phyloP scores from a whole-genome alignment of 2,797 vertebrate species.

The Leucoraja ocellata region DNA sequence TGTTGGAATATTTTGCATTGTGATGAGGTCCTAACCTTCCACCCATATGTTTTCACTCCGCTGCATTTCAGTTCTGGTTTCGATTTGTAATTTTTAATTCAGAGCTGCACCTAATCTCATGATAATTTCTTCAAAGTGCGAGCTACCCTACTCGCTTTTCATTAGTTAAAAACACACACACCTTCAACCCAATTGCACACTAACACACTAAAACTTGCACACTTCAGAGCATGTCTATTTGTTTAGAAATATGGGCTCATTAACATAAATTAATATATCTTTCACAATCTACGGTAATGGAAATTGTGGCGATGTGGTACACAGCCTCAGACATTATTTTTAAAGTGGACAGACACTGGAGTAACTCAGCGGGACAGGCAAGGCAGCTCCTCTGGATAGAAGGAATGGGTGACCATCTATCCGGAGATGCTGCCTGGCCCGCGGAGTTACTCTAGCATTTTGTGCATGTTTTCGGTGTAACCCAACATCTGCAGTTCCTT shows the following conservation, averaged over 20 bases:
- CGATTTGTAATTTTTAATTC: constrained; percentile 11
- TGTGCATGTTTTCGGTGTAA: too few species aligned
- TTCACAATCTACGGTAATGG: not conserved
- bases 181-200: not conserved
- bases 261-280: not conserved
- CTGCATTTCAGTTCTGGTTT: not conserved
- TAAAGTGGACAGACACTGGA: not conserved
- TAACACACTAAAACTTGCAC: not conserved
- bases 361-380: too few species aligned
- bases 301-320: not conserved
- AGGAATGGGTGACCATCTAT: too few species aligned
- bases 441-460: too few species aligned
- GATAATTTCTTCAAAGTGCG: not conserved
- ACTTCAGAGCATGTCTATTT: not conserved
- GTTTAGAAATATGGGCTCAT: not conserved
- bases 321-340: not conserved
- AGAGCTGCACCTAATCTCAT: not conserved
- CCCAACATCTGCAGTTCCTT: too few species aligned
- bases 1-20: constrained; percentile 3
- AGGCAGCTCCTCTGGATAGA: too few species aligned
- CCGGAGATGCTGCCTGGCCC: too few species aligned
- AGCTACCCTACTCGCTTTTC: not conserved
- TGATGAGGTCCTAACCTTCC: not conserved
- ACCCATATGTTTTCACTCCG: not conserved
- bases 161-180: not conserved